Conservation (phyloP, 2,888 invertebrate species). For the Rhorus exstirpatorius region DNA sequence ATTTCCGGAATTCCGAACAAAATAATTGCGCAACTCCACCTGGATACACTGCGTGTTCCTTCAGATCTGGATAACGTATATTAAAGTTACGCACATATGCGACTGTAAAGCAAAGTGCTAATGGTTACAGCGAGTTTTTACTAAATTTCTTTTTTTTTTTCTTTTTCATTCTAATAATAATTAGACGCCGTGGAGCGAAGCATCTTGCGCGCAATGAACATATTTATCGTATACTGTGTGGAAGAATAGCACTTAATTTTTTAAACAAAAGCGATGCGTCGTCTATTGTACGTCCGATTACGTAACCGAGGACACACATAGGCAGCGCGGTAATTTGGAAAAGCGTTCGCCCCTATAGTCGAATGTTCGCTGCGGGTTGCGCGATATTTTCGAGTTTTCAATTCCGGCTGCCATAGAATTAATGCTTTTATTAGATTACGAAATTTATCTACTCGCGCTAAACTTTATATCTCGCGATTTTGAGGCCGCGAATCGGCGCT, state of each 20-base stretch:
- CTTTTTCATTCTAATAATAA: conserved; percentile 28
- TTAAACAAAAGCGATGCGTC: conserved; percentile 29
- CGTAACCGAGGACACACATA: conserved; percentile 18
- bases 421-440: conserved; percentile 18
- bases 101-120: conserved; percentile 30
- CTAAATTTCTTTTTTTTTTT: conserved; percentile 10
- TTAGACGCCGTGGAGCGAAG: conserved; percentile 29
- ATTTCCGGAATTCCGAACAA: conserved; percentile 34
- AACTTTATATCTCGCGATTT: conserved; percentile 18
- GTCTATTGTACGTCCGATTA: background rate
- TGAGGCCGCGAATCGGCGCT: background rate
- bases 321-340: conserved; percentile 23
- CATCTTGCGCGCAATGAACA: conserved; percentile 12
- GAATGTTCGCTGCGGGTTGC: conserved; percentile 1
- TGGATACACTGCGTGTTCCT: background rate
- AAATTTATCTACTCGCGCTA: conserved; percentile 15
- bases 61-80: conserved; percentile 5
- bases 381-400: conserved; percentile 13
- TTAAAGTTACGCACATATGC: conserved; percentile 28
- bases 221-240: background rate
- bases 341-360: background rate
- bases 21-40: conserved; percentile 19
- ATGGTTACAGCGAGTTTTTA: conserved; percentile 42
- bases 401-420: background rate
- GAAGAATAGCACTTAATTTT: background rate